phyloP scores from a whole-genome alignment of 2,888 invertebrate genomes.

The Gasteruption jaculator region DNA sequence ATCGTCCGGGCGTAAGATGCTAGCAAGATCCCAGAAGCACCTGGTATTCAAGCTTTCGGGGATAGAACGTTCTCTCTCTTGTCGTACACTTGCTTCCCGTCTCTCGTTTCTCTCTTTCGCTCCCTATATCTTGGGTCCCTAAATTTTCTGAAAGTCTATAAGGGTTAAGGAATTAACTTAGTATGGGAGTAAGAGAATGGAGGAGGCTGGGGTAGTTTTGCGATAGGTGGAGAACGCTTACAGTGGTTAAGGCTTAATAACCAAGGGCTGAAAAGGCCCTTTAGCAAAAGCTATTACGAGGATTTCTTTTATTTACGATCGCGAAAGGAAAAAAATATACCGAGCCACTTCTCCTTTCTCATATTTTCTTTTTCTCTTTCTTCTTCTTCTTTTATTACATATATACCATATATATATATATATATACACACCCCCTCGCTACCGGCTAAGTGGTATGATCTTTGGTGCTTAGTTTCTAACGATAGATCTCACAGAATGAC shows the following conservation, averaged over 20 bases:
- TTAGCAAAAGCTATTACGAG: constrained; percentile 47
- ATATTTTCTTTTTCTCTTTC: too few relatives aligned
- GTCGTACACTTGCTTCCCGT: constrained; percentile 15
- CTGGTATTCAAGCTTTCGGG: constrained; percentile 50
- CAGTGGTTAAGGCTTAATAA: constrained; percentile 18
- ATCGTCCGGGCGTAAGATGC: constrained; percentile 50
- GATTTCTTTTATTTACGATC: constrained; percentile 51
- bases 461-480: constrained; percentile 32
- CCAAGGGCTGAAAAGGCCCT: constrained; percentile 31
- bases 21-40: constrained; percentile 48
- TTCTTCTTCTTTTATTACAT: too few relatives aligned
- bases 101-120: constrained; percentile 18
- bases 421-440: too few relatives aligned
- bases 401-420: too few relatives aligned
- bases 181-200: constrained; percentile 9
- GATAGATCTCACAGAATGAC: constrained; percentile 42
- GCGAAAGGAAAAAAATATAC: constrained; percentile 38
- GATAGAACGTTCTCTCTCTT: constrained; percentile 1
- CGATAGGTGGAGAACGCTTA: constrained; percentile 5
- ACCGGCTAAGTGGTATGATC: constrained; percentile 43
- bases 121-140: constrained; percentile 29
- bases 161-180: constrained; percentile 50
- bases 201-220: constrained; percentile 23
- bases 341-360: too few relatives aligned
- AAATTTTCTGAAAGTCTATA: constrained; percentile 47